Conservation (phyloP, 1,140 invertebrate species). For the Antheraea pernyi region DNA sequence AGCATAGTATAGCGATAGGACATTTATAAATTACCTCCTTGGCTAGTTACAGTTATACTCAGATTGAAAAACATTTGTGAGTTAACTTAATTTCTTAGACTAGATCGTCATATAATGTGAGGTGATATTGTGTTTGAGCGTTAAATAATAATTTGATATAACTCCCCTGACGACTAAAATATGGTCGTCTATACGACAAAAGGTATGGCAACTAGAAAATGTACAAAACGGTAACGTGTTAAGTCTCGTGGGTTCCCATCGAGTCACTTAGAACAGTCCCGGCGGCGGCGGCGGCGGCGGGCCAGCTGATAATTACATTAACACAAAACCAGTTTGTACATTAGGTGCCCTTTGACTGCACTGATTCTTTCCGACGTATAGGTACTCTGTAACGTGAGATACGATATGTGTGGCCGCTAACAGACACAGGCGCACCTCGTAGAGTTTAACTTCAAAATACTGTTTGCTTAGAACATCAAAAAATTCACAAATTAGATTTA, state of each 20-base stretch:
- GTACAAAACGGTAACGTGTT: neutral
- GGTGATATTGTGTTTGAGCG: too few relatives aligned
- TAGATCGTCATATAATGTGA: too few relatives aligned
- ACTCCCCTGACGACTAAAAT: neutral
- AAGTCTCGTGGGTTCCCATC: slow-evolving; percentile 12
- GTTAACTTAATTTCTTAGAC: too few relatives aligned
- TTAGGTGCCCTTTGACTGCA: slow-evolving; percentile 37
- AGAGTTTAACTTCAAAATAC: neutral
- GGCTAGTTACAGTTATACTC: too few relatives aligned
- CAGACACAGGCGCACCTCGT: neutral
- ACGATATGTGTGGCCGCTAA: neutral
- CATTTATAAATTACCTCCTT: too few relatives aligned
- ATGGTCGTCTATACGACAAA: neutral
- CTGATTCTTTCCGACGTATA: slow-evolving; percentile 35
- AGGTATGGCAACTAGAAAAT: neutral
- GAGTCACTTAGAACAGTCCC: slow-evolving; percentile 32
- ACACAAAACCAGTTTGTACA: slow-evolving; percentile 36
- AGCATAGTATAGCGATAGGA: too few relatives aligned
- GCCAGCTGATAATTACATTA: slow-evolving; percentile 46
- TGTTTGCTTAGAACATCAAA: neutral
- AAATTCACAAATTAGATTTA: neutral
- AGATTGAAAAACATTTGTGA: too few relatives aligned
- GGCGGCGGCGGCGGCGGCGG: slow-evolving; percentile 6
- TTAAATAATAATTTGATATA: neutral
- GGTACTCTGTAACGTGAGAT: slow-evolving; percentile 21